These are phyloP conservation scores for Oeneis ivallda DNA, from an alignment of 2,888 invertebrate species.

Conservation along the genomic window DNA sequence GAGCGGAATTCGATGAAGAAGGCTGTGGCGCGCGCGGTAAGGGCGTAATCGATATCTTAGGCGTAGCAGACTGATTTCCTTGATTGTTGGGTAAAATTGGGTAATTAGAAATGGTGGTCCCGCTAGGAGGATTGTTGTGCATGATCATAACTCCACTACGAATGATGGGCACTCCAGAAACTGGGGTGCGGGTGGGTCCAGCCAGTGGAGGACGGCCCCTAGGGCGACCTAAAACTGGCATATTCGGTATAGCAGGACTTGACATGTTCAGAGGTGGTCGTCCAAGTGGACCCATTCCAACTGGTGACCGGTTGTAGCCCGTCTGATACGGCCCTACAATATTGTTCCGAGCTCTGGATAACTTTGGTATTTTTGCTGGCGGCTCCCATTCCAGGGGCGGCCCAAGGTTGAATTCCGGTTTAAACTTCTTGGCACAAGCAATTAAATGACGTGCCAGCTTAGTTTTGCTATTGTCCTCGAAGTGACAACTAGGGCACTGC, in stretches of 20 bases:
- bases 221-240: slow-evolving; percentile 67
- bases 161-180: slow-evolving; percentile 74
- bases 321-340: slow-evolving; percentile 73
- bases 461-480: slow-evolving; percentile 96
- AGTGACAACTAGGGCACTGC: slow-evolving; percentile 96
- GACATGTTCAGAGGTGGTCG: slow-evolving; percentile 62
- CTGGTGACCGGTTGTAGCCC: slow-evolving; percentile 74
- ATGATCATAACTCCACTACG: slow-evolving; percentile 86
- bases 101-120: slow-evolving; percentile 70
- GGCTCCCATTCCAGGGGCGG: slow-evolving; percentile 97
- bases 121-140: slow-evolving; percentile 80
- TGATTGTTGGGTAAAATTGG: slow-evolving; percentile 68
- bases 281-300: slow-evolving; percentile 70
- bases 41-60: slow-evolving; percentile 96
- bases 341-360: slow-evolving; percentile 71
- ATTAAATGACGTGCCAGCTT: slow-evolving; percentile 94
- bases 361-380: slow-evolving; percentile 94
- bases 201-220: slow-evolving; percentile 74
- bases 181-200: slow-evolving; percentile 58
- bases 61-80: slow-evolving; percentile 83
- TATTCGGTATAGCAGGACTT: slow-evolving; percentile 53
- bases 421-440: slow-evolving; percentile 95
- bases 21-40: slow-evolving; percentile 86
- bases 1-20: slow-evolving; percentile 64
- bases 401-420: slow-evolving; percentile 92